Evolutionary conservation across 92 coral and sea anemone genomes (phyloP).

Genomic region (Palythoa caribaeorum): DNA sequence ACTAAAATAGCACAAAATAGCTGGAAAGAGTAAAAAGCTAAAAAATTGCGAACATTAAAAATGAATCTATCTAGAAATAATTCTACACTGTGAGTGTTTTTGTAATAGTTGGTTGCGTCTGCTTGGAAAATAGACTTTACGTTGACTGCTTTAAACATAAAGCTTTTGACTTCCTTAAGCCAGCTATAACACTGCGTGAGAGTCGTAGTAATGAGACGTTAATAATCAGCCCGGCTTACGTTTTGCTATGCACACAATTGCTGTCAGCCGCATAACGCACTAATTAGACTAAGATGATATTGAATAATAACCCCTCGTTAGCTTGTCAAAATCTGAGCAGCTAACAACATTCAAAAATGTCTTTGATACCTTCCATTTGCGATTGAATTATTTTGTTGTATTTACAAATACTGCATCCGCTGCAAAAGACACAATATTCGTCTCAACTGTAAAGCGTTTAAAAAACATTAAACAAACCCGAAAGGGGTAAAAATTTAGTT

Average conservation of each 20-base stretch:
- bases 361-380: not conserved
- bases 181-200: too few relatives aligned
- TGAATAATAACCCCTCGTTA: slow-evolving; percentile 2
- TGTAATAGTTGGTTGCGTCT: not conserved
- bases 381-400: not conserved
- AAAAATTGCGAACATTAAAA: not conserved
- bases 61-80: not conserved
- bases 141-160: not conserved
- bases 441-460: not conserved
- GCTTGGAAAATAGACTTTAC: not conserved
- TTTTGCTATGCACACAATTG: not conserved
- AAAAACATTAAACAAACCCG: not conserved
- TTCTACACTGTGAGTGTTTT: not conserved
- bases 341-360: not conserved
- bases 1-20: not conserved
- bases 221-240: not conserved
- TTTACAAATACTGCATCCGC: not conserved
- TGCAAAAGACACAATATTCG: not conserved
- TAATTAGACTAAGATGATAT: slow-evolving; percentile 15
- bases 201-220: slow-evolving; percentile 11
- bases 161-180: not conserved
- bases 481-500: not conserved
- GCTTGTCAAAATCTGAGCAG: not conserved
- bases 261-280: slow-evolving; percentile 19
- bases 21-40: not conserved